These are phyloP conservation scores for Empis livida DNA, from an alignment of 2,888 invertebrate species.

Conservation along the genomic window DNA sequence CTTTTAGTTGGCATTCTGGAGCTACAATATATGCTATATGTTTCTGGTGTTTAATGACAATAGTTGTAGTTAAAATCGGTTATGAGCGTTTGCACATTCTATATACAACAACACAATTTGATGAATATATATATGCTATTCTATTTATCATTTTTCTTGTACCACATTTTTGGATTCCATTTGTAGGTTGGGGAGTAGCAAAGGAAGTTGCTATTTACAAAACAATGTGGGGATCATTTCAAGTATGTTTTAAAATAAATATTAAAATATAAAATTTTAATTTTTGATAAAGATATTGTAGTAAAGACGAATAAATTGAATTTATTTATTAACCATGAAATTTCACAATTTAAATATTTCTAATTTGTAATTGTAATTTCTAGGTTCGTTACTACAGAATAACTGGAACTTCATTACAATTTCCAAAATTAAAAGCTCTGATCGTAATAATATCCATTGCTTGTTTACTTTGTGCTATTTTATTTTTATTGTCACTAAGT, in stretches of 20 bases:
- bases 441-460: slow-evolving; percentile 50
- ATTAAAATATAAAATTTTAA: neutral
- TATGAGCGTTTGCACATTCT: slow-evolving; percentile 48
- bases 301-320: too few relatives aligned
- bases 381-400: slow-evolving; percentile 44
- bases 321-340: too few relatives aligned
- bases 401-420: slow-evolving; percentile 46
- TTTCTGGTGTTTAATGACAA: slow-evolving; percentile 46
- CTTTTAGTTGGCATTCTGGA: slow-evolving; percentile 49
- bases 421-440: slow-evolving; percentile 45
- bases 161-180: slow-evolving; percentile 54
- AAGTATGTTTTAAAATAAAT: slow-evolving; percentile 32
- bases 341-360: too few relatives aligned
- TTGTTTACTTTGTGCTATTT: slow-evolving; percentile 45
- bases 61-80: slow-evolving; percentile 46
- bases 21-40: slow-evolving; percentile 52
- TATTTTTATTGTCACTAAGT: slow-evolving; percentile 46
- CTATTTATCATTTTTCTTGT: slow-evolving; percentile 52
- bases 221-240: slow-evolving; percentile 54
- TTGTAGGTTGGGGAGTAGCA: slow-evolving; percentile 57
- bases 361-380: neutral
- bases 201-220: slow-evolving; percentile 55
- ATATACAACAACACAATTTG: slow-evolving; percentile 47
- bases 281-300: neutral
- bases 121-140: slow-evolving; percentile 56